Conservation (phyloP, 2,113 vertebrate species). For the Limanda limanda region DNA sequence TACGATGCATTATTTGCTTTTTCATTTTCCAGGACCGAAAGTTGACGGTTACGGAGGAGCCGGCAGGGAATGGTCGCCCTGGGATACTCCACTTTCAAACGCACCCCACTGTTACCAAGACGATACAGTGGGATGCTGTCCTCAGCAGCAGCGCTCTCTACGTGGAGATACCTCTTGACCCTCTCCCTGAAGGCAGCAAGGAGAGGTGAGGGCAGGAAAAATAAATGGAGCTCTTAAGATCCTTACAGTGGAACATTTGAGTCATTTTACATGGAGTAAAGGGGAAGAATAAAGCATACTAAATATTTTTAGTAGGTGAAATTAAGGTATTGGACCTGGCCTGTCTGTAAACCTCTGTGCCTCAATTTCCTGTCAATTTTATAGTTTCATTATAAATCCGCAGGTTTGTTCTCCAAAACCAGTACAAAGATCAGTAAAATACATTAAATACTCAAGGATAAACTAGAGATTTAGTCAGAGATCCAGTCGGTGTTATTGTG, state of each 20-base stretch:
- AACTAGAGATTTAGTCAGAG: no score
- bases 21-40: conserved; percentile 78
- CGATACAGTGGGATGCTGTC: conserved; percentile 84
- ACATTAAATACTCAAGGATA: no score
- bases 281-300: neutral
- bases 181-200: conserved; percentile 86
- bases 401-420: no score
- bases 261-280: neutral
- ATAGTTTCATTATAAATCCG: no score
- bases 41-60: conserved; percentile 84
- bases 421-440: no score
- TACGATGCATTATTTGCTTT: neutral
- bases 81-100: conserved; percentile 85
- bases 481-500: neutral
- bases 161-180: conserved; percentile 82
- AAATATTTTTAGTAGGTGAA: neutral
- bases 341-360: no score
- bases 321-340: no score
- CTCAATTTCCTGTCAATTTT: no score
- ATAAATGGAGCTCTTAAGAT: neutral
- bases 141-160: conserved; percentile 79
- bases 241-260: neutral
- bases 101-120: conserved; percentile 75
- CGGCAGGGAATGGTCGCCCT: conserved; percentile 80
- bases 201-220: conserved; percentile 78